A percentile compares a stretch with the other conserved stretches of the same genome.
Conservation (phyloP, 2,888 invertebrate genomes). For the Epinotia brunnichana region DNA sequence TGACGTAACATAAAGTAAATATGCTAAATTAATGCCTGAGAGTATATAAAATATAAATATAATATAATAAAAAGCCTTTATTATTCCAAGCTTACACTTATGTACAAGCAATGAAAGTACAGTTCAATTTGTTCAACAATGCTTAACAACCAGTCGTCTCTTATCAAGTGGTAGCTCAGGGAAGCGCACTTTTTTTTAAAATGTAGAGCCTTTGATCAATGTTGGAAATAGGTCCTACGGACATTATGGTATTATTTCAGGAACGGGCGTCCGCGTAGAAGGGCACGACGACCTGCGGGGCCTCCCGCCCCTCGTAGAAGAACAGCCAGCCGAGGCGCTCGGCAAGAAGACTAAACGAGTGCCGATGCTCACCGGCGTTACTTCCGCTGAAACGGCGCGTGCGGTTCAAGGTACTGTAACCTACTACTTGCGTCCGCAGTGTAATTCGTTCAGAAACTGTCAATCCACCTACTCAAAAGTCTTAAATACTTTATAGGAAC, state of each 20-base stretch:
- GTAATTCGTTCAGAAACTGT: neutral
- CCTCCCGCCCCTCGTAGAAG: conserved; percentile 86
- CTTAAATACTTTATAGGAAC: conserved; percentile 3
- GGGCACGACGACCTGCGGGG: conserved; percentile 86
- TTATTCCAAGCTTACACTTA: too few relatives aligned
- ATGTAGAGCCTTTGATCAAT: neutral
- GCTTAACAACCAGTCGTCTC: too few relatives aligned
- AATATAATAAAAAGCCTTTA: too few relatives aligned
- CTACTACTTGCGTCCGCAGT: too few relatives aligned
- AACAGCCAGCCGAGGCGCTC: conserved; percentile 85
- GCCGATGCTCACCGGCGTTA: conserved; percentile 89
- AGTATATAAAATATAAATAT: too few relatives aligned
- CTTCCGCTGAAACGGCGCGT: conserved; percentile 87
- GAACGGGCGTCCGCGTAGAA: conserved; percentile 88
- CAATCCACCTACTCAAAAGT: neutral
- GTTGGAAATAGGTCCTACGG: neutral
- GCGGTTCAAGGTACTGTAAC: conserved; percentile 80
- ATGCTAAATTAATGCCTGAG: too few relatives aligned
- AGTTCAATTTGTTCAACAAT: too few relatives aligned
- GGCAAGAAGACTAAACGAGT: conserved; percentile 81
- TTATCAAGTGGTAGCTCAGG: too few relatives aligned
- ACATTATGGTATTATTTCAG: conserved; percentile 50
- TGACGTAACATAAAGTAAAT: too few relatives aligned
- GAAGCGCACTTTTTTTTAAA: too few relatives aligned
- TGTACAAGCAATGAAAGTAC: too few relatives aligned